Percentiles rank a stretch among this genome's conserved stretches.
Evolutionary conservation across 2,113 vertebrate genomes (phyloP).

Genomic region (Nanorana parkeri): DNA sequence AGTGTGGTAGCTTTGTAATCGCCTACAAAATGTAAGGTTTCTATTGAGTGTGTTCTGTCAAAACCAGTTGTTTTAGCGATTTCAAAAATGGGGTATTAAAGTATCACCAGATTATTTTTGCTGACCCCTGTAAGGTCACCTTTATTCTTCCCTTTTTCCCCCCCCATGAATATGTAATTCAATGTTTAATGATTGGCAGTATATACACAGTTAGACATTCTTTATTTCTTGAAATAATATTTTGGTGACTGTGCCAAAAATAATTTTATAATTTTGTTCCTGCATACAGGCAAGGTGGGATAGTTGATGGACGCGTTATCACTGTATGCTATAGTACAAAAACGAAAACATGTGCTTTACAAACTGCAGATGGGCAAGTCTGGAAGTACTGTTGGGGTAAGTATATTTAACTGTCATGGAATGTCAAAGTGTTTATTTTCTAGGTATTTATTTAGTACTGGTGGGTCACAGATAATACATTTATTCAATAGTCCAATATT

Average conservation of each 20-base stretch:
- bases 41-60: too few relatives aligned
- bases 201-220: not conserved
- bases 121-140: too few relatives aligned
- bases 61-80: too few relatives aligned
- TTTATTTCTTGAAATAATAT: too few relatives aligned
- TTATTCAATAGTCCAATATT: too few relatives aligned
- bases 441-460: too few relatives aligned
- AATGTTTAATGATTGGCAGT: not conserved
- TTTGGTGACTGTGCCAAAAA: not conserved
- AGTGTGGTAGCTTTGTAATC: too few relatives aligned
- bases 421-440: not conserved
- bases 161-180: not conserved
- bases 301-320: conserved; percentile 82
- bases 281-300: conserved; percentile 57
- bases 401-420: conserved; percentile 49
- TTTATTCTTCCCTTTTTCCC: too few relatives aligned
- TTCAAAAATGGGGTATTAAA: too few relatives aligned
- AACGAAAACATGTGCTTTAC: conserved; percentile 79
- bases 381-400: conserved; percentile 86
- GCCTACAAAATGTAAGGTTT: too few relatives aligned
- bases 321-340: conserved; percentile 75
- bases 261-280: not conserved
- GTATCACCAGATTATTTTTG: too few relatives aligned
- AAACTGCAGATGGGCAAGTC: conserved; percentile 82
- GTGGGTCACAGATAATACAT: too few relatives aligned